These are phyloP conservation scores for Byasa hedistus DNA, from an alignment of 2,888 invertebrate species.

Conservation along the genomic window DNA sequence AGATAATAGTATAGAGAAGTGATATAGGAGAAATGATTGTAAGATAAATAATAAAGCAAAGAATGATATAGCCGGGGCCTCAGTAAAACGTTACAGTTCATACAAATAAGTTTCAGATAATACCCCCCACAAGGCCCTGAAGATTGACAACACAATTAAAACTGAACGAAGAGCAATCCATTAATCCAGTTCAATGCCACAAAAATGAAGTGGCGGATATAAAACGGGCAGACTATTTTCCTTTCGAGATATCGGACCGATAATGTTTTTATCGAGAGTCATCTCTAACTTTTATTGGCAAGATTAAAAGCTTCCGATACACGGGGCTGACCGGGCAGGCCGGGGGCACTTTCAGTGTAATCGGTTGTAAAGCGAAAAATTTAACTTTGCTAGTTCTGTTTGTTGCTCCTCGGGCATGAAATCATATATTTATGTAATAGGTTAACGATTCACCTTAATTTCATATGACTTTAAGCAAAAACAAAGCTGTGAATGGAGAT, in stretches of 20 bases:
- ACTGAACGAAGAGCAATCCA: constrained; percentile 2
- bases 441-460: too few species aligned
- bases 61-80: too few species aligned
- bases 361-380: constrained; percentile 23
- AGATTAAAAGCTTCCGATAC: constrained; percentile 45
- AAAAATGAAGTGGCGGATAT: constrained; percentile 9
- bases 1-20: too few species aligned
- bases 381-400: constrained; percentile 4
- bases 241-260: constrained; percentile 31
- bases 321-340: constrained; percentile 34
- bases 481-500: too few species aligned
- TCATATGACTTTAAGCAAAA: too few species aligned
- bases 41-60: too few species aligned
- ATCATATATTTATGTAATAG: background rate
- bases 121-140: too few species aligned
- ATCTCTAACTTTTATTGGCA: constrained; percentile 49
- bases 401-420: background rate
- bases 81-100: too few species aligned
- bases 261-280: constrained; percentile 46
- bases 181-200: constrained; percentile 8
- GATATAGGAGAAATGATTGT: too few species aligned
- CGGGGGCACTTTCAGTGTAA: constrained; percentile 24
- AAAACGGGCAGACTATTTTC: constrained; percentile 8
- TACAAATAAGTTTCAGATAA: too few species aligned
- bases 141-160: constrained; percentile 7